Base-by-base conservation (phyloP, 1,140 invertebrate genomes). In the Magallana gigas region DNA sequence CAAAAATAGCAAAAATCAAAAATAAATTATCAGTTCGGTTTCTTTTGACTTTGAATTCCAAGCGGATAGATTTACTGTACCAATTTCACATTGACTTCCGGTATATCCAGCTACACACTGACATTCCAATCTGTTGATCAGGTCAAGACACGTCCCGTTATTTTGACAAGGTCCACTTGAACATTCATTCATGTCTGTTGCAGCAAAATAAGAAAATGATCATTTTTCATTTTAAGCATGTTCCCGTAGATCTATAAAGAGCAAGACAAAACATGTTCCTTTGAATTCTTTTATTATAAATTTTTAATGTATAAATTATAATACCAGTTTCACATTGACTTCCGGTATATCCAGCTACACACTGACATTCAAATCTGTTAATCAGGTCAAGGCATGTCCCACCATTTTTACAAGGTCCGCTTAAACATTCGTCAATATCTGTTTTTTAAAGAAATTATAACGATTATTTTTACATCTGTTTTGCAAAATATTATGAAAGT, bases 161-260 rank as follows among this genome's bases (percentile, higher is more conserved):
- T 82, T 29, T 59, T 56, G 16, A 62, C 85, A 87, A 48, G 85
- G 85, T 12, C 64, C 36, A 56, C 76, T 86, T 3, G 18, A 14
- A 56, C 85, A 86, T 57, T 86, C 85, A 64, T 86, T 59, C 56
- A 86, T 86, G 12, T 86, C 85, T 86, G n/a, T 36, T 36, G 3
- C 1, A 1, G 3, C 6, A 86, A 56, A 1, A 56, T 3, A 36
- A 36, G 36, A 3, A 1, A 82, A 56, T 6, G 5, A 82, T 14
- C 56, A n/a, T 82, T 48, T 56, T 57, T 82, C 36, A 1, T 36
- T 36, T 3, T 36, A 36, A 3, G 2, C 14, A 3, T 1, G 3
- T 36, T 36, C 3, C 36, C 6, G 8, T 56, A 82, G n/a, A 12
- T 82, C 14, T 18, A 57, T 8, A 85, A n/a, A 76, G 57, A 4